Conservation (phyloP, 2,113 vertebrate genomes). For the Dicerorhinus sumatrensis region DNA sequence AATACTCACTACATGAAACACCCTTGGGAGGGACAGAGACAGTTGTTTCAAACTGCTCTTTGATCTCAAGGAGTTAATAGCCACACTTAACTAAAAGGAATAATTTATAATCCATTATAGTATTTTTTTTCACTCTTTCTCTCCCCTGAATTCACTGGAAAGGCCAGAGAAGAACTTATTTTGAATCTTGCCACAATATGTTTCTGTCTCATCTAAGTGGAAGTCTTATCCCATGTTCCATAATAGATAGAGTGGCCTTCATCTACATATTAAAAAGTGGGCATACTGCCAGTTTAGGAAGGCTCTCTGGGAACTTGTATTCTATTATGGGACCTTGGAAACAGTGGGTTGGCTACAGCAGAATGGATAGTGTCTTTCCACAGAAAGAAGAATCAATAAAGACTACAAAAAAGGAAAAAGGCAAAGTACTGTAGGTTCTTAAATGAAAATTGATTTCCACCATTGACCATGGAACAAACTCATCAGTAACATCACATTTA, state of each 20-base stretch:
- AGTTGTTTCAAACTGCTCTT: background rate
- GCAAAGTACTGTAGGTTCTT: slow-evolving; percentile 78
- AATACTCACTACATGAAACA: background rate
- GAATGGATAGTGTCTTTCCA: slow-evolving; percentile 74
- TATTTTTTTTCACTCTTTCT: background rate
- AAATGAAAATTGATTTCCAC: slow-evolving; percentile 86
- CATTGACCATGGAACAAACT: slow-evolving; percentile 82
- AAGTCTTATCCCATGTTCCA: background rate
- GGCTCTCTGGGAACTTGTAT: slow-evolving; percentile 50
- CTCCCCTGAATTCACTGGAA: background rate
- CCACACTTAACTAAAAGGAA: background rate
- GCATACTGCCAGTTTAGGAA: background rate
- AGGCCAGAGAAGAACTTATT: background rate
- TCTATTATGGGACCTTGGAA: slow-evolving; percentile 58
- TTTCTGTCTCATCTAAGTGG: slow-evolving; percentile 8
- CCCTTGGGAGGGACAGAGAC: background rate
- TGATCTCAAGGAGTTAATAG: background rate
- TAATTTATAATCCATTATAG: background rate
- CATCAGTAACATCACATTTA: slow-evolving; percentile 83
- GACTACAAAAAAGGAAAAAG: slow-evolving; percentile 78
- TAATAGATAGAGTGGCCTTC: background rate
- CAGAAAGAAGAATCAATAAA: slow-evolving; percentile 77
- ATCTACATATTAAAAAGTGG: slow-evolving; percentile 48
- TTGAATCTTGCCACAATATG: background rate
- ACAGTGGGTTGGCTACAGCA: slow-evolving; percentile 43